phyloP scores from a whole-genome alignment of 2,113 vertebrate species.

The Nymphicus hollandicus region DNA sequence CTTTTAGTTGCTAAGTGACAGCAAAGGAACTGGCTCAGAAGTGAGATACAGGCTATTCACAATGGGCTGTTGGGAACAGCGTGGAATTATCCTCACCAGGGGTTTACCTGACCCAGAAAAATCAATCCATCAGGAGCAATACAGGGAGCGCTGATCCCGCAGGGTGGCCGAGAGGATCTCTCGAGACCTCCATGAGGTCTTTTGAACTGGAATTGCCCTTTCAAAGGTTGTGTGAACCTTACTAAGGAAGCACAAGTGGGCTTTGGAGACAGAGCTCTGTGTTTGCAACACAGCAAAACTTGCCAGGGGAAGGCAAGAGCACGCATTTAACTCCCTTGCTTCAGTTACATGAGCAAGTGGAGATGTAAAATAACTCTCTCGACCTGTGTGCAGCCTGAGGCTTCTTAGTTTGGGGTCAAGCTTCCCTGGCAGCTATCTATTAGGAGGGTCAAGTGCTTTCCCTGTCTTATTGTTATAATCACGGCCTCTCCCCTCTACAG shows the following conservation, averaged over 20 bases:
- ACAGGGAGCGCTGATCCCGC: not conserved
- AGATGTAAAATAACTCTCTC: not conserved
- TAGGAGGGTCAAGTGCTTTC: rapidly evolving
- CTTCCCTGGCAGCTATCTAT: rapidly evolving
- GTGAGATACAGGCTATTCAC: not conserved
- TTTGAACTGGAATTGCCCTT: not conserved
- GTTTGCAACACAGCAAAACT: not conserved
- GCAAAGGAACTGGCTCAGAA: not conserved
- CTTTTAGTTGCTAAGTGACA: not conserved
- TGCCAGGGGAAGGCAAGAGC: not conserved
- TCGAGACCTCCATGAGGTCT: not conserved
- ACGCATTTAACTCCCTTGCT: not conserved
- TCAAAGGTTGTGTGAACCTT: not conserved
- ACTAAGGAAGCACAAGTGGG: not conserved
- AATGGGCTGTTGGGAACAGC: not conserved
- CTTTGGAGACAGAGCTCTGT: not conserved
- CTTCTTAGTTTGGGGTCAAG: not conserved
- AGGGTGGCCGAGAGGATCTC: not conserved
- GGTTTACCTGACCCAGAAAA: not conserved
- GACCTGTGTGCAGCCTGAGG: not conserved
- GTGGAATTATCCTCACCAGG: rapidly evolving
- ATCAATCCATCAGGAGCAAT: not conserved
- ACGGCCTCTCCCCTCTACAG: rapidly evolving
- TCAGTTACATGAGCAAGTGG: rapidly evolving
- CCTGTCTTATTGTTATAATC: rapidly evolving